These are phyloP conservation scores for Melangyna quadrimaculata DNA, from an alignment of 2,888 invertebrate species.

Conservation along the genomic window DNA sequence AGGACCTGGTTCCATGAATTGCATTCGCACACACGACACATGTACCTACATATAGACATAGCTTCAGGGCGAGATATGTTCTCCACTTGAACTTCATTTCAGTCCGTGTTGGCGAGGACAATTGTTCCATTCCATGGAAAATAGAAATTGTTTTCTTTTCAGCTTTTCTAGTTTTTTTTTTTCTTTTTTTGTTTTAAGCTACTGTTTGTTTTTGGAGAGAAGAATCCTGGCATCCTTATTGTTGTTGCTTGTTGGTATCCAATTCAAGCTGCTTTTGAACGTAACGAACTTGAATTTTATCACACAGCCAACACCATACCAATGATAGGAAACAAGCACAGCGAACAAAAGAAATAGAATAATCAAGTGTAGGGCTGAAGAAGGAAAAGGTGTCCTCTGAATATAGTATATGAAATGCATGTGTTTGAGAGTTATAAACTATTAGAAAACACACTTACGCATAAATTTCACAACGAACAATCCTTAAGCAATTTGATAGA, in stretches of 20 bases:
- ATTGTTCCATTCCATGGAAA: slow-evolving; percentile 62
- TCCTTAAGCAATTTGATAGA: slow-evolving; percentile 11
- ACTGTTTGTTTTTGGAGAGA: slow-evolving; percentile 18
- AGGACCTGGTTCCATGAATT: slow-evolving; percentile 30
- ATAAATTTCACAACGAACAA: slow-evolving; percentile 57
- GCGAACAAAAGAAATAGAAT: neutral
- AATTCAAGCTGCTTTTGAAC: slow-evolving; percentile 43
- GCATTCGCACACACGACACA: slow-evolving; percentile 63
- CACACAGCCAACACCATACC: slow-evolving; percentile 1
- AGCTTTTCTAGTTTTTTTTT: neutral
- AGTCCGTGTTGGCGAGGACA: slow-evolving; percentile 67
- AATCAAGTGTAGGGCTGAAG: neutral
- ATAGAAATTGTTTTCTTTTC: slow-evolving; percentile 56
- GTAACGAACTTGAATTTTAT: slow-evolving; percentile 66
- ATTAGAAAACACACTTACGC: slow-evolving; percentile 22
- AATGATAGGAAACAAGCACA: neutral
- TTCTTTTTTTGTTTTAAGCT: neutral
- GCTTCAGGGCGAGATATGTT: slow-evolving; percentile 50
- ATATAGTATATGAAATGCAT: neutral
- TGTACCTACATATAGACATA: too few relatives aligned
- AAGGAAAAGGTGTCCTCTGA: neutral
- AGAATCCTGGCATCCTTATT: slow-evolving; percentile 49
- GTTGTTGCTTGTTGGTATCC: slow-evolving; percentile 43
- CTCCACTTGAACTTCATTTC: slow-evolving; percentile 71
- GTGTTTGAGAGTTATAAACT: slow-evolving; percentile 9